A percentile compares a stretch with the other conserved stretches of the same genome.
Evolutionary conservation across 2,888 invertebrate genomes (phyloP).

Genomic region (Eugnorisma glareosa): DNA sequence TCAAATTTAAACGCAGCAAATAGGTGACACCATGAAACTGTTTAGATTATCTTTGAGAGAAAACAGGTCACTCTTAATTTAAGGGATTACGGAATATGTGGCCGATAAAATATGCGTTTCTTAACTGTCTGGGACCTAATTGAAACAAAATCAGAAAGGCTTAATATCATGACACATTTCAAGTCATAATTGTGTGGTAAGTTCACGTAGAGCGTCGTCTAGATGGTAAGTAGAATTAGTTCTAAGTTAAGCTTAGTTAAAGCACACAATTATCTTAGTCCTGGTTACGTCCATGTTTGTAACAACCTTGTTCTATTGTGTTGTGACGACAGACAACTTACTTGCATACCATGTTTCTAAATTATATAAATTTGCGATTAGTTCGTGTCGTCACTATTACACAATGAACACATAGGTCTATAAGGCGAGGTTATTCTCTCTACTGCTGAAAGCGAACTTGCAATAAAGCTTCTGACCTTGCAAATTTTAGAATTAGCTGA

Average conservation of each 20-base stretch:
- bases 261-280: neutral
- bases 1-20: conserved; percentile 43
- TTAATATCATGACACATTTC: neutral
- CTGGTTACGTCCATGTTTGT: conserved; percentile 1
- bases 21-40: conserved; percentile 33
- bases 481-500: conserved; percentile 20
- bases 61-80: conserved; percentile 17
- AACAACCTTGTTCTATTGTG: neutral
- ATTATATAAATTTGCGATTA: neutral
- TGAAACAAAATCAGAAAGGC: neutral
- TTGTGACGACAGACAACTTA: neutral
- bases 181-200: neutral
- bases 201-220: neutral
- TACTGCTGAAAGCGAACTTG: conserved; percentile 32
- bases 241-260: neutral
- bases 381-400: neutral
- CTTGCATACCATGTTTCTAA: neutral
- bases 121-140: neutral
- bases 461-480: conserved; percentile 41
- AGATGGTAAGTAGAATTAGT: conserved; percentile 7
- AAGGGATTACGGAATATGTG: conserved; percentile 17
- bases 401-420: conserved; percentile 19
- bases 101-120: conserved; percentile 34
- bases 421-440: conserved; percentile 15
- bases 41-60: conserved; percentile 33